Base-by-base conservation (phyloP, 2,113 vertebrate genomes). In the Gallinago paraguaiae region DNA sequence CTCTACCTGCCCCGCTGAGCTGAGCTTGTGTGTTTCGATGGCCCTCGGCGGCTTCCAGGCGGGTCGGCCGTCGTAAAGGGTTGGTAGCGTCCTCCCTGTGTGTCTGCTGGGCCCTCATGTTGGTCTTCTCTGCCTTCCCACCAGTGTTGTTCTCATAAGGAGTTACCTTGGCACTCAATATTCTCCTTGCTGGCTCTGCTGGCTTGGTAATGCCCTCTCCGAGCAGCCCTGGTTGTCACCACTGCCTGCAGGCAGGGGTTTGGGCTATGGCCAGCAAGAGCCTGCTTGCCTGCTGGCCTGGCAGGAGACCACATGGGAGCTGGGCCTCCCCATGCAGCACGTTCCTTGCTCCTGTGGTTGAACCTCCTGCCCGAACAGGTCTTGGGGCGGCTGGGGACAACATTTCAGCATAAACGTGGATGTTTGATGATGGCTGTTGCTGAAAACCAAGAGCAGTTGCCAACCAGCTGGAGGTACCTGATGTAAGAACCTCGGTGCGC, bases 321-420 rank as follows among this genome's bases (percentile, higher is more conserved):
- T 10, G 19, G 4, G 24, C 7, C 2, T n/a, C 56, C 35, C 14
- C 1, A 1, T 5, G 8, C 54, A 23, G 17, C 60, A 4, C 3
- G 9, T 5, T 35, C 41, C 0, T 3, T 35, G 18, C 27, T 61
- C n/a, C 43, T 33, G 59, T 19, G 27, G 27, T 33, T 33, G 35
- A 13, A 5, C 17, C 18, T 54, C 24, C 61, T 24, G 43, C 71
- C 68, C 12, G 0, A 16, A 28, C 24, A 6, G 33, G 19, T 39
- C 11, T 11, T 22, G 23, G 30, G 15, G 15, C 51, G 25, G 4
- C 51, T 3, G 3, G n/a, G 56, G 53, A 19, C 43, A 3, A 1
- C 5, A 23, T 57, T 64, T 46, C 63, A 31, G 35, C 15, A 6
- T 30, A 6, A 18, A 17, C 19, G 5, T 1, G 17, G 13, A 4